Evolutionary conservation across 2,797 vertebrate species (phyloP).

Genomic region (Notamacropus eugenii): DNA sequence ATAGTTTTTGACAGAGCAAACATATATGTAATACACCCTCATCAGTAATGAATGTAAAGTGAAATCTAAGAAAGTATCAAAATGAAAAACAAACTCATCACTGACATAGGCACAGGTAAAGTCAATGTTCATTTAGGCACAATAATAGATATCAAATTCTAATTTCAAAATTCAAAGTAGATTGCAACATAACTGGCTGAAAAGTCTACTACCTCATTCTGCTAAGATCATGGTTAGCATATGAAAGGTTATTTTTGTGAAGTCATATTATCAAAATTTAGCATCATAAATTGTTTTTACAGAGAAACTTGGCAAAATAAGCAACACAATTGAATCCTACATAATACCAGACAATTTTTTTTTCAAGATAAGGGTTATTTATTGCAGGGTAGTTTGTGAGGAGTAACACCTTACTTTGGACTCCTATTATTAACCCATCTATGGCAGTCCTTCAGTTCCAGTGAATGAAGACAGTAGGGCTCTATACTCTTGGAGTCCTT

Average conservation of each 20-base stretch:
- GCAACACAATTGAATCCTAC: not conserved
- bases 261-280: not conserved
- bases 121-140: not conserved
- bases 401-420: not conserved
- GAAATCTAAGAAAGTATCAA: slow-evolving; percentile 38
- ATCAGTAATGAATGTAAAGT: not conserved
- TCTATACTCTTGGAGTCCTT: slow-evolving; percentile 79
- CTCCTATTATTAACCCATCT: slow-evolving; percentile 39
- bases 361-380: slow-evolving; percentile 31
- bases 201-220: not conserved
- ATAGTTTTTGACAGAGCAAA: slow-evolving; percentile 25
- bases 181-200: not conserved
- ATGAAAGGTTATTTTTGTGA: slow-evolving; percentile 25
- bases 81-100: not conserved
- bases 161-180: not conserved
- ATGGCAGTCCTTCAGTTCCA: slow-evolving; percentile 47
- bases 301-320: slow-evolving; percentile 27
- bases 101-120: not conserved
- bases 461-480: slow-evolving; percentile 74
- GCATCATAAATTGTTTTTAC: not conserved
- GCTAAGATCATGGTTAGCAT: slow-evolving; percentile 1
- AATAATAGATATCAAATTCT: not conserved
- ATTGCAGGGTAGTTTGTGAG: slow-evolving; percentile 5
- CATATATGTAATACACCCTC: not conserved
- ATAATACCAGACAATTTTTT: not conserved